Evolutionary conservation across 2,888 invertebrate genomes (phyloP).

Genomic region (Pammene fasciana): DNA sequence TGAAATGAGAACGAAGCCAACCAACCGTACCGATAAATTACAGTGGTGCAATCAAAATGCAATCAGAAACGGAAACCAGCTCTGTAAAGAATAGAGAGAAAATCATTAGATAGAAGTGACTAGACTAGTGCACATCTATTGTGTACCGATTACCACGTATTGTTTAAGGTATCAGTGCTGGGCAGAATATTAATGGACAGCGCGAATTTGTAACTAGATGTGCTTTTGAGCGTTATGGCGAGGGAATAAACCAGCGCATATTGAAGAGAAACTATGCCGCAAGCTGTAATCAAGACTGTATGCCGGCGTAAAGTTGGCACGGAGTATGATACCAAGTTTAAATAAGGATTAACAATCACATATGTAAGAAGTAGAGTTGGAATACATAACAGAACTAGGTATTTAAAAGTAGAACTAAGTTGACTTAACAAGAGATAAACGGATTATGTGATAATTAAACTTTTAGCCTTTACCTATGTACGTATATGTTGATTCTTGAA

Average conservation of each 20-base stretch:
- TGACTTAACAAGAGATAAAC: too few relatives aligned
- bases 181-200: slow-evolving; percentile 5
- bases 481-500: too few relatives aligned
- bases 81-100: slow-evolving; percentile 7
- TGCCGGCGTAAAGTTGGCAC: too few relatives aligned
- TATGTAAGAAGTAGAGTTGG: too few relatives aligned
- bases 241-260: slow-evolving; percentile 8
- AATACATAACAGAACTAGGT: too few relatives aligned
- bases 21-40: too few relatives aligned
- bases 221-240: not conserved
- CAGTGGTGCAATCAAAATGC: slow-evolving; percentile 30
- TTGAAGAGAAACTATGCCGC: not conserved
- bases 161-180: slow-evolving; percentile 3
- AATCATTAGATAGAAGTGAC: slow-evolving; percentile 17
- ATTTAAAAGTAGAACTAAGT: too few relatives aligned
- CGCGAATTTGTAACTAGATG: not conserved
- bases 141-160: not conserved
- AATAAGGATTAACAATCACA: too few relatives aligned
- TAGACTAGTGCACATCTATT: not conserved
- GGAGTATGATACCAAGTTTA: too few relatives aligned
- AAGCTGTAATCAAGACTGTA: not conserved
- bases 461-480: too few relatives aligned
- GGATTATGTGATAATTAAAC: too few relatives aligned
- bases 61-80: slow-evolving; percentile 29
- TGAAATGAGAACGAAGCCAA: too few relatives aligned